phyloP scores from a whole-genome alignment of 2,797 vertebrate genomes.

The Nyctalus aviator region DNA sequence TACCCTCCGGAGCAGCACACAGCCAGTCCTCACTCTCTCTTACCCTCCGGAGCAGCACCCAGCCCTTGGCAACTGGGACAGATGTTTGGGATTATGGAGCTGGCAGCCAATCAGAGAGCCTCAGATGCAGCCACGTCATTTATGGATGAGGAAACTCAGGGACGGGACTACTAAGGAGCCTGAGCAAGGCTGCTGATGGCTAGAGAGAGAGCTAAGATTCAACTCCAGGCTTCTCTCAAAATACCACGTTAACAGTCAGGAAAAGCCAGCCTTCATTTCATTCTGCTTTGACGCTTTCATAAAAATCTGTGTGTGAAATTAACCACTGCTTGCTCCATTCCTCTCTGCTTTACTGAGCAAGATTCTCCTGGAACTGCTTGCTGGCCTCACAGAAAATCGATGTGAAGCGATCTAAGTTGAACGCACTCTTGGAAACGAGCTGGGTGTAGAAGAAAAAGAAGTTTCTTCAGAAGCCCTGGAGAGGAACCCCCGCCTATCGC shows the following conservation, averaged over 20 bases:
- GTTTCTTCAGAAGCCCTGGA: not conserved
- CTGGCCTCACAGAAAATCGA: not conserved
- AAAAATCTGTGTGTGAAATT: not conserved
- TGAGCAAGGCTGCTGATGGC: not conserved
- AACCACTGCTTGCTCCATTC: not conserved
- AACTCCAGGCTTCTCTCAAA: not conserved
- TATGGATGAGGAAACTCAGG: not conserved
- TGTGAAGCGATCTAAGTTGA: not conserved
- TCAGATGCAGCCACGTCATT: not conserved
- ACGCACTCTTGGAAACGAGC: not conserved
- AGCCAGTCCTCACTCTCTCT: not conserved
- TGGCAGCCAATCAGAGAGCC: not conserved
- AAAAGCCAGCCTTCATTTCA: not conserved
- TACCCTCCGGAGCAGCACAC: not conserved
- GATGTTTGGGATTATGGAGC: not conserved
- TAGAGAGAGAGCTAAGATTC: not conserved
- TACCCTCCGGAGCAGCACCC: not conserved
- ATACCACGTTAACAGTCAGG: not conserved
- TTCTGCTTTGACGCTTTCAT: not conserved
- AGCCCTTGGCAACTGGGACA: not conserved
- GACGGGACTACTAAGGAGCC: not conserved
- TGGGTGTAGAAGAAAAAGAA: slow-evolving; percentile 42
- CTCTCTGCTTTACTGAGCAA: not conserved
- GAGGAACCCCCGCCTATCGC: slow-evolving; percentile 17
- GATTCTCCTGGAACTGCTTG: not conserved